Base-by-base conservation (phyloP, 2,797 vertebrate genomes). In the Loris lydekkerianus region DNA sequence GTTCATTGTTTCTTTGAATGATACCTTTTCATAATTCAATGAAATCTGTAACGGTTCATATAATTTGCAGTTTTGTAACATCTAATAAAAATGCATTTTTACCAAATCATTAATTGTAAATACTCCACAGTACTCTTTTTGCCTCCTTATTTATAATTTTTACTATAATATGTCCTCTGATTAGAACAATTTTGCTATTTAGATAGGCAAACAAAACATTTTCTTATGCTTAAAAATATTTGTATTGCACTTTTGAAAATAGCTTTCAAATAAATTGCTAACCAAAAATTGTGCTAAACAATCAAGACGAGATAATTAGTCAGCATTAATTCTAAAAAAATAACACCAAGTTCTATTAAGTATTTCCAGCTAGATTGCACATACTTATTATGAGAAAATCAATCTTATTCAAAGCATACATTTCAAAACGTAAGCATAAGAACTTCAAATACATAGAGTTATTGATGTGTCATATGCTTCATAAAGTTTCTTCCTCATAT, bases 401-500 rank as follows among this genome's bases (percentile, higher is more conserved):
- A 75, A 96, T 93, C 29, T n/a, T 60, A 91, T 96, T 96, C 76
- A 91, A 31, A 72, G 58, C 20, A 80, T 91, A 91, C 34, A 85
- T 96, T 96, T 18, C 86, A 89, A 96, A 93, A 40, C 10, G 2
- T 93, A 95, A 58, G 58, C 81, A 83, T 46, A 85, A 49, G 53
- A 18, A 95, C 49, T 92, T 93, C 46, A 87, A 95, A 94, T 81
- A 56, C 49, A 73, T 72, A 4, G 31, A 80, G 17, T 92, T 95
- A 96, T 83, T 94, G 85, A 93, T 94, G 82, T 87, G 21, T 3
- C 96, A 2, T 84, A 93, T 91, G 73, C 72, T 85, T 93, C 95
- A 94, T 95, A 85, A 97, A 89, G 20, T 96, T 97, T 94, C 93
- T 83, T 93, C 25, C 63, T 97, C 29, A 67, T 95, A 95, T 96